Evolutionary conservation across 2,797 vertebrate species (phyloP), one percentile per base, ranked within the genome.

Genomic region (Falco concolor): DNA sequence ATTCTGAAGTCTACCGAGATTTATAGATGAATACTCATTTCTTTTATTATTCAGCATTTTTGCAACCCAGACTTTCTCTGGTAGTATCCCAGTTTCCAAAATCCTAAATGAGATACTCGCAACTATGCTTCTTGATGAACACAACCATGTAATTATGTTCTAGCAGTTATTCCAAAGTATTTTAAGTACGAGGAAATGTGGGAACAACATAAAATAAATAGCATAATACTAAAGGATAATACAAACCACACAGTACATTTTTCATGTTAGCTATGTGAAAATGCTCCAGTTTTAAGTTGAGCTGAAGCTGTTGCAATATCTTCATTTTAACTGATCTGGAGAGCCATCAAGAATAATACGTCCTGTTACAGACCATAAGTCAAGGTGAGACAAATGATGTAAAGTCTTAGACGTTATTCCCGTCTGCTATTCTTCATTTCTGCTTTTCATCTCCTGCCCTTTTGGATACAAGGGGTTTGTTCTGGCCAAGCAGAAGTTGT

Each of bases 21-120:
- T 79, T 90, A 80, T 52, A 73, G 40, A 23, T 7, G 5, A 90
- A 63, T 52, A 54, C 17, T 70, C 5, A 4, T 67, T 65, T 91
- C 89, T 59, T 61, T 54, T 79, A 67, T 84, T 87, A 81, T 72
- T 89, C 89, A 95, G 73, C 85, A 75, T 74, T 86, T 94, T 74
- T 86, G 44, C 44, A 67, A 59, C 32, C 63, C 59, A 63, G 18
- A 30, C 2, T 13, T n/a, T 76, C 4, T 24, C 44, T 82, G 17
- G 15, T 65, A 47, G 14, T 2, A 76, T 27, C 47, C 47, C 30
- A 84, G 2, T 50, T 76, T 67, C 78, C 67, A 84, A 82, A 84
- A 69, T 54, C 40, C 52, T n/a, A 34, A 82, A 70, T 42, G 50
- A 32, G 69, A 56, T 20, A 34, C 52, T 73, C 47, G 38, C 22